Percentiles rank a stretch among this genome's conserved stretches.
phyloP scores from a whole-genome alignment of 2,797 vertebrate genomes.

The Leuciscus waleckii region DNA sequence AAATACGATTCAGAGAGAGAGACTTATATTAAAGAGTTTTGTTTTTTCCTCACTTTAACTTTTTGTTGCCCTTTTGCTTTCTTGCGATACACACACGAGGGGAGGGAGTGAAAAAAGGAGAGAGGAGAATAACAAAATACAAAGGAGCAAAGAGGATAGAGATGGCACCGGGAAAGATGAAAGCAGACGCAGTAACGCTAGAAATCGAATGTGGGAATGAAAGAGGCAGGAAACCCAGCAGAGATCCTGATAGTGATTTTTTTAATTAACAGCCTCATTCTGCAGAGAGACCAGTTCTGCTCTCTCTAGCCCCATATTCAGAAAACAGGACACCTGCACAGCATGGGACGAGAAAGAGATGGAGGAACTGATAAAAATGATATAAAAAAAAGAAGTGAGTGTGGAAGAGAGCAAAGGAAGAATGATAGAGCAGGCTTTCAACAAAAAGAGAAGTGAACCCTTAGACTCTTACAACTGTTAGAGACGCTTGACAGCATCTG shows the following conservation, averaged over 20 bases:
- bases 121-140: constrained; percentile 24
- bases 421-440: not conserved
- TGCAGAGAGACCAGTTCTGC: constrained; percentile 4
- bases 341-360: constrained; percentile 1
- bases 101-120: not conserved
- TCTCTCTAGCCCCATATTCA: not conserved
- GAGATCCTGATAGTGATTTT: constrained; percentile 31
- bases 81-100: constrained; percentile 25
- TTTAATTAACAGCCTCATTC: constrained; percentile 33
- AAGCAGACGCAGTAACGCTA: not conserved
- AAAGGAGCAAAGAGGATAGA: constrained; percentile 20
- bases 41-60: constrained; percentile 45
- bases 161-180: constrained; percentile 12
- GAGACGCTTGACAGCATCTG: not conserved
- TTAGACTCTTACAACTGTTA: not conserved
- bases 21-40: constrained; percentile 39
- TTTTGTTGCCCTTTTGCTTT: constrained; percentile 43
- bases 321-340: not conserved
- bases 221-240: constrained; percentile 21
- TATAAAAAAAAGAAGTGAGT: not conserved
- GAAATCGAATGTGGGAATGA: constrained; percentile 13
- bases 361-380: not conserved
- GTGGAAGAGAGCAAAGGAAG: not conserved
- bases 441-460: not conserved
- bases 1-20: constrained; percentile 46